Conservation (phyloP, 2,113 vertebrate genomes). For the Pongo pygmaeus region DNA sequence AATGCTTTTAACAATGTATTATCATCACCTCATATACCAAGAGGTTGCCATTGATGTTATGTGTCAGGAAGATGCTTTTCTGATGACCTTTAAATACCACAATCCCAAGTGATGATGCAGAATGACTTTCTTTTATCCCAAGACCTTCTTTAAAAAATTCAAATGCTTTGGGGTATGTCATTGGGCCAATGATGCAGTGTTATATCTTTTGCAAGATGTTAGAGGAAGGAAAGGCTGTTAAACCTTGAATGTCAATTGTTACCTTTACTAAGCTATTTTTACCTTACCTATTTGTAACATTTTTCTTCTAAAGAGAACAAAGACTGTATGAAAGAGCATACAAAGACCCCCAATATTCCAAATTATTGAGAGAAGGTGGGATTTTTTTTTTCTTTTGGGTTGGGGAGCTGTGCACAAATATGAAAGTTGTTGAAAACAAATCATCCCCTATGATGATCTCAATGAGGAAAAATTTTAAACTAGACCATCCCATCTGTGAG, state of each 20-base stretch:
- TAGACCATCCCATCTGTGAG: neutral
- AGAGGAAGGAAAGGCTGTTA: slow-evolving; percentile 51
- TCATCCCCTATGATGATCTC: neutral
- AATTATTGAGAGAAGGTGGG: neutral
- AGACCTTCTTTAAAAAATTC: slow-evolving; percentile 61
- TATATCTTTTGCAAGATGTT: slow-evolving; percentile 5
- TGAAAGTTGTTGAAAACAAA: neutral
- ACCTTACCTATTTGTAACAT: slow-evolving; percentile 31
- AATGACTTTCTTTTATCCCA: slow-evolving; percentile 62
- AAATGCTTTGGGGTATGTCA: slow-evolving; percentile 53
- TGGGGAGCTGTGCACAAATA: neutral
- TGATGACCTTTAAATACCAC: slow-evolving; percentile 85
- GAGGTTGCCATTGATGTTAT: slow-evolving; percentile 72
- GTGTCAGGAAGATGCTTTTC: slow-evolving; percentile 78
- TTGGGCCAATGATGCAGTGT: slow-evolving; percentile 16
- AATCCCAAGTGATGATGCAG: slow-evolving; percentile 70
- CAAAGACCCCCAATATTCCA: neutral
- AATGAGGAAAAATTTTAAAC: neutral
- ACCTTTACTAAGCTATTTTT: slow-evolving; percentile 54
- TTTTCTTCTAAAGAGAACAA: slow-evolving; percentile 36
- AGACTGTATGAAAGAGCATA: neutral
- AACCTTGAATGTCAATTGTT: slow-evolving; percentile 69
- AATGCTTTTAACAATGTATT: slow-evolving; percentile 75
- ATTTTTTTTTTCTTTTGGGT: fast-evolving
- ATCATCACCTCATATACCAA: slow-evolving; percentile 76